Percentiles rank a stretch among this genome's conserved stretches.
phyloP scores from a whole-genome alignment of 1,140 invertebrate genomes.

The Dreissena rostriformis region DNA sequence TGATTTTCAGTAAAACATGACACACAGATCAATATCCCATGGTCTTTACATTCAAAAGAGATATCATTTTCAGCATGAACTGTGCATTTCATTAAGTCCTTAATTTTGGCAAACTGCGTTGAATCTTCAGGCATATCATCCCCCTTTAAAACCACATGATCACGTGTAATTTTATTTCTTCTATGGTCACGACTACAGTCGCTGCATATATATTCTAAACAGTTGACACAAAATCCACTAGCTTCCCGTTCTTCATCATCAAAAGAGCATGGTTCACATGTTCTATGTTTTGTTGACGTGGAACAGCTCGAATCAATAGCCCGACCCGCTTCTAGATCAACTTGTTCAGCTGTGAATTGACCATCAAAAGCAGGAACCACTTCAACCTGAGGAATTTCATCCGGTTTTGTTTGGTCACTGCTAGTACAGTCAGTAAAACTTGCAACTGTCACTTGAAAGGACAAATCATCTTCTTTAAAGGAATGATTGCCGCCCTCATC shows the following conservation, averaged over 20 bases:
- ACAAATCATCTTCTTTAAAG: too few species aligned
- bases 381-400: too few species aligned
- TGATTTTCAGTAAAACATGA: neutral
- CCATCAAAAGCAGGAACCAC: too few species aligned
- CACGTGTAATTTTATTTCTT: slow-evolving; percentile 14
- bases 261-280: slow-evolving; percentile 14
- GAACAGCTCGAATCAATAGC: too few species aligned
- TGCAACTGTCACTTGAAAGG: too few species aligned
- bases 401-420: too few species aligned
- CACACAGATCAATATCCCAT: neutral
- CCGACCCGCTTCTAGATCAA: too few species aligned
- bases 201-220: slow-evolving; percentile 1
- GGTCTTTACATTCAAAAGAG: slow-evolving; percentile 13
- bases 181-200: neutral
- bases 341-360: too few species aligned
- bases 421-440: too few species aligned
- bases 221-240: slow-evolving; percentile 1
- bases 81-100: slow-evolving; percentile 7
- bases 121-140: neutral
- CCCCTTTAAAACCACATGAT: slow-evolving; percentile 1
- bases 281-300: too few species aligned
- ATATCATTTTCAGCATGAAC: slow-evolving; percentile 2
- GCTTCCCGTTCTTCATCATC: slow-evolving; percentile 1
- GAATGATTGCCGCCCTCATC: too few species aligned
- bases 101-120: neutral